phyloP scores from a whole-genome alignment of 1,140 invertebrate species.

The Papilio machaon region DNA sequence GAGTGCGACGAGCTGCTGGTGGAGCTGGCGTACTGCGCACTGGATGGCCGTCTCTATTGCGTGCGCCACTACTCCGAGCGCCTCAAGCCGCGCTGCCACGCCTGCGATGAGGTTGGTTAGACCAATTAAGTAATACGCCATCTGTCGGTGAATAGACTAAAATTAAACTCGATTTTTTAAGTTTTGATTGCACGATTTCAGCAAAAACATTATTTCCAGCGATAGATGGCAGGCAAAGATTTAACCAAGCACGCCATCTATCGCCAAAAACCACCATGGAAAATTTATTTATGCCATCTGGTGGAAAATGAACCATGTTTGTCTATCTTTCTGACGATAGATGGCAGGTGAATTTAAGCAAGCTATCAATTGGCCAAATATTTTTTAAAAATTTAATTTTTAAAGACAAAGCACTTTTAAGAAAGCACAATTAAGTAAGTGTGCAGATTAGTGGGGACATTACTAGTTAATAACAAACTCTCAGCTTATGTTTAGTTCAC shows the following conservation, averaged over 20 bases:
- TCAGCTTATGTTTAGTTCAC: not conserved
- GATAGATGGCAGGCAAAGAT: not conserved
- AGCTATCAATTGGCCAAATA: not conserved
- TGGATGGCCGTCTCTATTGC: slow-evolving; percentile 93
- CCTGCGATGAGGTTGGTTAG: slow-evolving; percentile 95
- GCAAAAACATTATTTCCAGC: not conserved
- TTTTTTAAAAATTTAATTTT: too few species aligned
- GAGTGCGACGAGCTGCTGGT: slow-evolving; percentile 94
- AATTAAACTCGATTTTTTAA: too few species aligned
- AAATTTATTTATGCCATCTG: not conserved
- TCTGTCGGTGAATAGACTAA: not conserved
- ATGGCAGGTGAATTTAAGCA: not conserved
- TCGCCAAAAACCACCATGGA: not conserved
- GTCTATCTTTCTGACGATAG: not conserved
- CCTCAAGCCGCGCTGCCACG: slow-evolving; percentile 94
- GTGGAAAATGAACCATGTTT: not conserved
- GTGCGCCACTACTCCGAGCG: slow-evolving; percentile 97
- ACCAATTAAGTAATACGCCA: not conserved
- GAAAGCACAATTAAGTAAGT: too few species aligned
- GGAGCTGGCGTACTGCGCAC: slow-evolving; percentile 95
- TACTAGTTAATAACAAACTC: too few species aligned
- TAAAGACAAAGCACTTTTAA: too few species aligned
- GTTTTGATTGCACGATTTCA: too few species aligned
- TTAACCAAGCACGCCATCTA: not conserved
- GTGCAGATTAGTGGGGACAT: too few species aligned